These are phyloP conservation scores for Neocrepidodera transversa DNA, from an alignment of 2,888 invertebrate genomes.

Conservation along the genomic window DNA sequence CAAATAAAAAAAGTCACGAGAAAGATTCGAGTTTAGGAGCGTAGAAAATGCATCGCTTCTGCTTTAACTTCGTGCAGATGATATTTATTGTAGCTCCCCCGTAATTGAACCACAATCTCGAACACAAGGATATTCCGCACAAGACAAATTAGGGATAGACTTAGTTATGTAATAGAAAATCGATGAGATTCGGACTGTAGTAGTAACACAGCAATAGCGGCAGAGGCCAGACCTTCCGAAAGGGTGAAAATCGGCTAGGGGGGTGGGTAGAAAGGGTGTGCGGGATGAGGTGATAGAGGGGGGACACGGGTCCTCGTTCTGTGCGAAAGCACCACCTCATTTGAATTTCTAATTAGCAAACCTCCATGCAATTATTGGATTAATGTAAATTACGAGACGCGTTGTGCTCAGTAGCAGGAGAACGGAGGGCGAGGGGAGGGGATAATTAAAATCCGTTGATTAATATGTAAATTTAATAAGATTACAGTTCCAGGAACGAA, in stretches of 20 bases:
- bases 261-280: conserved; percentile 22
- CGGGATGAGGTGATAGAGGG: conserved; percentile 12
- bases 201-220: conserved; percentile 45
- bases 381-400: conserved; percentile 76
- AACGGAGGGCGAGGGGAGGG: conserved; percentile 65
- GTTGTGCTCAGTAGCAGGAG: conserved; percentile 56
- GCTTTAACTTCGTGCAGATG: no score
- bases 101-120: conserved; percentile 26
- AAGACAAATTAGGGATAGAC: conserved; percentile 44
- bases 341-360: conserved; percentile 92
- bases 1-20: no score
- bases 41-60: no score
- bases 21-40: no score
- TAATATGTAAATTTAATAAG: conserved; percentile 99
- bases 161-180: conserved; percentile 59
- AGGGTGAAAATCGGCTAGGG: conserved; percentile 36
- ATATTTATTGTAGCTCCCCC: conserved; percentile 23
- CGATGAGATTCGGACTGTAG: conserved; percentile 61
- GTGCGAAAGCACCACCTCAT: conserved; percentile 55
- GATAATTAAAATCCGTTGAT: conserved; percentile 98
- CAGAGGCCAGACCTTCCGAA: conserved; percentile 35
- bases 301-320: conserved; percentile 51
- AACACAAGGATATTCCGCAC: conserved; percentile 31
- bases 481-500: conserved; percentile 93
- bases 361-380: conserved; percentile 93